Conservation (phyloP, 2,888 invertebrate species). For the Phalangium opilio region DNA sequence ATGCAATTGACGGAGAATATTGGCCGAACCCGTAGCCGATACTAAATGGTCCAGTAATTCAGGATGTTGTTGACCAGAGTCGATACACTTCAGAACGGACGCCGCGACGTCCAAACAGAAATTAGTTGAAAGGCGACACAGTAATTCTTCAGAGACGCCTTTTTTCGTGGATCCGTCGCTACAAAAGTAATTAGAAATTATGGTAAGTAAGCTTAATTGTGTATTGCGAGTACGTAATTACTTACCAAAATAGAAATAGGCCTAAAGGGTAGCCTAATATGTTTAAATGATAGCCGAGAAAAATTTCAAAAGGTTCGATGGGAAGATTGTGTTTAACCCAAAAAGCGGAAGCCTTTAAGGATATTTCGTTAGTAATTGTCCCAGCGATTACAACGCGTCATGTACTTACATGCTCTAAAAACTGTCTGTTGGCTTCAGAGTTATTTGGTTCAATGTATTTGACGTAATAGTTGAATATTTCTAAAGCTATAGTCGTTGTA, state of each 20-base stretch:
- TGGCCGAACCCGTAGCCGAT: slow-evolving; percentile 8
- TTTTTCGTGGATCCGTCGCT: too few species aligned
- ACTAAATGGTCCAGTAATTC: slow-evolving; percentile 11
- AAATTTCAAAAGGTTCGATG: slow-evolving; percentile 9
- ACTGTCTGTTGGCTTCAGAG: slow-evolving; percentile 9
- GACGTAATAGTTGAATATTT: background rate
- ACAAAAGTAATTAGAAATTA: background rate
- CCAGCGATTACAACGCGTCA: background rate
- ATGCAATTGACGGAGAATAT: slow-evolving; percentile 10
- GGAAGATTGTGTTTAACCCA: slow-evolving; percentile 12
- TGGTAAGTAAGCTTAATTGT: background rate
- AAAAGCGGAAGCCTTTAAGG: slow-evolving; percentile 12
- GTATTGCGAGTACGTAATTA: background rate
- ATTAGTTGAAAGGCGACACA: slow-evolving; percentile 8
- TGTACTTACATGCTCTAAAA: slow-evolving; percentile 12
- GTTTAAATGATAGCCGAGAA: slow-evolving; percentile 7
- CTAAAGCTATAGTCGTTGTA: background rate
- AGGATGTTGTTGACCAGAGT: slow-evolving; percentile 5
- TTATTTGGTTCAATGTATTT: background rate
- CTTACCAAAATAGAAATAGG: slow-evolving; percentile 11
- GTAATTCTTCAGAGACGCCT: slow-evolving; percentile 3
- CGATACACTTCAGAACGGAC: slow-evolving; percentile 8
- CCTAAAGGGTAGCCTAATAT: slow-evolving; percentile 13
- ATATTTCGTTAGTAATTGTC: background rate
- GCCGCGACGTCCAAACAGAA: slow-evolving; percentile 11